These are phyloP conservation scores for Brachyistius frenatus DNA, from an alignment of 2,113 vertebrate species.

Conservation along the genomic window DNA sequence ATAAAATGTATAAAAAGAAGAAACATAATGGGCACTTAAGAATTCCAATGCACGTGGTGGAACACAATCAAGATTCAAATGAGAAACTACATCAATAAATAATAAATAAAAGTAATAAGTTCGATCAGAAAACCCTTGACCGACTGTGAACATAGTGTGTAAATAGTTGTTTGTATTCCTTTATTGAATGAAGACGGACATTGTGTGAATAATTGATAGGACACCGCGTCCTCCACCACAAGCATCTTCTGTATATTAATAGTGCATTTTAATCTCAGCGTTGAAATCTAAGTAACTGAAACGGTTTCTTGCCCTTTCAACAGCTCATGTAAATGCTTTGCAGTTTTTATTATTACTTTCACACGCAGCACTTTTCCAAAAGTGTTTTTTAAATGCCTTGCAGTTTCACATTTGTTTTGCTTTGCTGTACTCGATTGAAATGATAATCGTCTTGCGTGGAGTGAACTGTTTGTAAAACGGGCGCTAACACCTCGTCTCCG, in stretches of 20 bases:
- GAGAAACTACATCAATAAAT: conserved; percentile 3
- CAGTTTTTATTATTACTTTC: not conserved
- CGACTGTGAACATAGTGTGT: conserved; percentile 1
- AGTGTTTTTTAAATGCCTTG: conserved; percentile 29
- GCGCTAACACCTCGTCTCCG: not conserved
- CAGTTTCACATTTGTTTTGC: not conserved
- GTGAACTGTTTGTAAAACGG: not conserved
- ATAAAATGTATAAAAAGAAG: conserved; percentile 47
- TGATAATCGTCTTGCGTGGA: not conserved
- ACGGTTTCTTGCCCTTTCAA: conserved; percentile 5
- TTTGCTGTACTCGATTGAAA: not conserved
- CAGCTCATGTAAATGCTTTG: conserved; percentile 38
- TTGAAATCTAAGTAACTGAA: conserved; percentile 5
- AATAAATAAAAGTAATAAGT: conserved; percentile 13
- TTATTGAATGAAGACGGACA: conserved; percentile 5
- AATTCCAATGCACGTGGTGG: conserved; percentile 67
- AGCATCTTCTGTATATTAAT: conserved; percentile 1
- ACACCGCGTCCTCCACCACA: conserved; percentile 11
- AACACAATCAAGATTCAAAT: conserved; percentile 63
- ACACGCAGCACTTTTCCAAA: conserved; percentile 1
- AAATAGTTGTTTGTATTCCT: conserved; percentile 3
- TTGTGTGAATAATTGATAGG: conserved; percentile 5
- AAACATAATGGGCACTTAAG: conserved; percentile 67
- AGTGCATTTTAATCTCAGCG: not conserved
- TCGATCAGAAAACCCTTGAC: not conserved